Base-by-base conservation (phyloP, 2,888 invertebrate species). In the Drosophila meridionalis region DNA sequence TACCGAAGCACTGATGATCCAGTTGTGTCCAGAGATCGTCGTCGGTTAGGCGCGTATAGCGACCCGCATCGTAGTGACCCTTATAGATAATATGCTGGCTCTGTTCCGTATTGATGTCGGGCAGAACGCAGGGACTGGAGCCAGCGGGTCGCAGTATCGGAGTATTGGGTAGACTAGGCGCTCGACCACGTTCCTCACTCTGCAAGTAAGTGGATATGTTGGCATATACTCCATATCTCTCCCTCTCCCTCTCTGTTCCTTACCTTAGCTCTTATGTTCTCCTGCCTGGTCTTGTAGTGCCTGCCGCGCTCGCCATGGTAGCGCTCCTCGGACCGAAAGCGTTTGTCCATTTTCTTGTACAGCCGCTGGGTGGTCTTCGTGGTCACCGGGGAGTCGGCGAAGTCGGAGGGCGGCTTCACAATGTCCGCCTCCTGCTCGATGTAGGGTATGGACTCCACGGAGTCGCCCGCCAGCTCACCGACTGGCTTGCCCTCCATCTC, bases 331-430 rank as follows among this genome's bases (percentile, higher is more conserved):
- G 96, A 97, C n/a, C 96, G 94, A 92, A 95, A 97, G 82, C 96
- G 94, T 89, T 96, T 97, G 89, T 96, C 96, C 90, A 95, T 94
- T 92, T 96, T 97, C 93, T 96, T 97, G 91, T 96, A 97, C 34
- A 97, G 92, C 34, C 95, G 94, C 69, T 93, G 93, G 0, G 93
- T 92, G 36, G 93, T 92, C 66, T 93, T 93, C 55, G 94, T 95
- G 66, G 94, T 94, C 87, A 95, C 94, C 6, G 97, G 97, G 0
- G 97, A 97, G 92, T 98, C 97, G 8, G 97, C 97, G 91, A 97
- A 98, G 50, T 97, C 97, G 20, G 97, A 97, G 2, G 97, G 97
- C 0, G 97, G 97, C 89, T 97, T 96, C 2, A 97, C 97, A 81
- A 97, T 97, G 87, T 97, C 96, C 73, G 88, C 90, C 69, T 92